Evolutionary conservation across 2,888 invertebrate species (phyloP).

Genomic region (Heteropelma amictum): DNA sequence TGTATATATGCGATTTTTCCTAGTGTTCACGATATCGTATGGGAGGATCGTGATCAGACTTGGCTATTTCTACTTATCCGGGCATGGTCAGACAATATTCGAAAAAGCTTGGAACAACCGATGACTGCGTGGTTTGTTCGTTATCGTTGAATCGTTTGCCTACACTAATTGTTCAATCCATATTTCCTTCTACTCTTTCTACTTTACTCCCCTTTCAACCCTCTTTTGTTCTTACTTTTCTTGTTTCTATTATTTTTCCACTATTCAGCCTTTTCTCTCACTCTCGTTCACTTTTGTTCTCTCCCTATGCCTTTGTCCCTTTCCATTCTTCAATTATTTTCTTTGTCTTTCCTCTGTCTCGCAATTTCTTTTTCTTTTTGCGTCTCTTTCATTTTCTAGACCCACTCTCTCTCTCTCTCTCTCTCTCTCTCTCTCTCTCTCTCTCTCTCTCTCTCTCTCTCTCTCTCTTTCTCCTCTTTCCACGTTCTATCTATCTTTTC

Average conservation of each 20-base stretch:
- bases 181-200: not conserved
- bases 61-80: constrained; percentile 33
- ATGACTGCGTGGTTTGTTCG: constrained; percentile 15
- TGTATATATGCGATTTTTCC: not conserved
- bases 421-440: not conserved
- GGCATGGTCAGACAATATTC: constrained; percentile 38
- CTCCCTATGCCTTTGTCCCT: not conserved
- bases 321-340: not conserved
- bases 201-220: no score
- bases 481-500: no score
- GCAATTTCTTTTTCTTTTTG: constrained; percentile 6
- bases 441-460: not conserved
- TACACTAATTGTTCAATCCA: not conserved
- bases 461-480: not conserved
- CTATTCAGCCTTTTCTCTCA: not conserved
- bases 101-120: not conserved
- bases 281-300: no score
- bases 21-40: constrained; percentile 1
- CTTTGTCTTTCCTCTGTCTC: not conserved
- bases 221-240: not conserved
- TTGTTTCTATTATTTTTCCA: not conserved
- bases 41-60: constrained; percentile 17
- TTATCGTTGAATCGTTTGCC: constrained; percentile 11
- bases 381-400: not conserved
- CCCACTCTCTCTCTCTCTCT: not conserved